Base-by-base conservation (phyloP, 2,888 invertebrate genomes). In the Diaphora mendica region DNA sequence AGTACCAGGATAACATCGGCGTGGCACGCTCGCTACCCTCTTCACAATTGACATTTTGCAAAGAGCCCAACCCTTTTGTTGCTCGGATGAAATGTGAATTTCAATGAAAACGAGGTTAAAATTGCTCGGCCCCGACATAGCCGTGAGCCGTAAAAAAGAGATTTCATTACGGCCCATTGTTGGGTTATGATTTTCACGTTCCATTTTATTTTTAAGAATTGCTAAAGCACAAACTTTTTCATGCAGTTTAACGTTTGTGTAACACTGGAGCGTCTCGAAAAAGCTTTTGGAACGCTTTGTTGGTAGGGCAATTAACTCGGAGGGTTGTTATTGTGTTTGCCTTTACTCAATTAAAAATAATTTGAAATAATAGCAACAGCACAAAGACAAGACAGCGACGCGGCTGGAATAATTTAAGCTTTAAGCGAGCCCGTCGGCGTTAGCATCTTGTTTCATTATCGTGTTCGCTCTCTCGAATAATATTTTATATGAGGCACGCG, bases 301-400 rank as follows among this genome's bases (percentile, higher is more conserved):
- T 83, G 87, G 86, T 79, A 81, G 85, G 86, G 90, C 92, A 94
- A 94, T 94, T 93, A 93, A 91, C 91, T 89, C 86, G 79, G 87
- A 88, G 88, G 86, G 89, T 87, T 90, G 90, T 90, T 91, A 87
- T 91, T 90, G 88, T 91, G 91, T 92, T 91, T 91, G 92, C 92
- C 91, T 92, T 92, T 92, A 91, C 90, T 91, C 93, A 94, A 94
- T 94, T 94, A 94, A 94, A 94, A 94, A 94, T 94, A 93, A 94
- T 94, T 92, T 92, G 89, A 91, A 94, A 93, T 94, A 93, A 94
- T 93, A 93, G 91, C 90, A 80, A 81, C 87, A 87, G 88, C 88
- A 90, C 89, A 91, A 91, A 92, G 92, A 90, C 88, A 80, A 86
- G 84, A 82, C 81, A 74, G 86, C 81, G 89, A 90, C 90, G 92